Evolutionary conservation across 2,113 vertebrate species (phyloP).

Genomic region (Microtus richardsoni): DNA sequence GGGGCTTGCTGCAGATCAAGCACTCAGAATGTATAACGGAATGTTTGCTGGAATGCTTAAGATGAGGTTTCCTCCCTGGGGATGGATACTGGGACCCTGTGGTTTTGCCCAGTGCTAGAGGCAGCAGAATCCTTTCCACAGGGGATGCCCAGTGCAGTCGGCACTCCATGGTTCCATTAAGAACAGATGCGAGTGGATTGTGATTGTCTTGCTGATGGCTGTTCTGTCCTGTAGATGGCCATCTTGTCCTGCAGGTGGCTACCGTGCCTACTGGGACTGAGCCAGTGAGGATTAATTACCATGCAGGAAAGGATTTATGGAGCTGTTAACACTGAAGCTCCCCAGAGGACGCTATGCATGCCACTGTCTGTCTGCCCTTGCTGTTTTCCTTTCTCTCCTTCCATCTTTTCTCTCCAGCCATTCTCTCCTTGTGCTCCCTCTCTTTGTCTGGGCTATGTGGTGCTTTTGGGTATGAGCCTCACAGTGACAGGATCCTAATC

Average conservation of each 20-base stretch:
- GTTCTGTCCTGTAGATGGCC: slow-evolving; percentile 9
- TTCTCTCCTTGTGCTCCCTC: background rate
- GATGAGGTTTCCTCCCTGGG: background rate
- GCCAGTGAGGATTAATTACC: slow-evolving; percentile 78
- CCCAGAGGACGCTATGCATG: slow-evolving; percentile 60
- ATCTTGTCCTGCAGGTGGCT: slow-evolving; percentile 50
- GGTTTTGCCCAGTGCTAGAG: background rate
- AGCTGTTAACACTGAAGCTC: slow-evolving; percentile 76
- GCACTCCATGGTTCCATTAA: background rate
- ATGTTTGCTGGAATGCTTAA: background rate
- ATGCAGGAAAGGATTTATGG: slow-evolving; percentile 56
- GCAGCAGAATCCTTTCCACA: no score
- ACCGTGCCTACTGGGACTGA: slow-evolving; percentile 72
- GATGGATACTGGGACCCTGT: background rate
- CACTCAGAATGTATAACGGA: background rate
- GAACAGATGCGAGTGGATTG: slow-evolving; percentile 67
- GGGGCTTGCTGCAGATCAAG: background rate
- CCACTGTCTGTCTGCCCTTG: slow-evolving; percentile 40
- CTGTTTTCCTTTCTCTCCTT: background rate
- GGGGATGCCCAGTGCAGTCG: background rate
- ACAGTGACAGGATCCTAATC: background rate
- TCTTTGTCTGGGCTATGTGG: background rate
- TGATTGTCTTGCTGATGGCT: slow-evolving; percentile 8
- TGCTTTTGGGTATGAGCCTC: background rate
- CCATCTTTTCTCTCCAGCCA: background rate